phyloP scores from a whole-genome alignment of 2,888 invertebrate species.

The Portevinia maculata region DNA sequence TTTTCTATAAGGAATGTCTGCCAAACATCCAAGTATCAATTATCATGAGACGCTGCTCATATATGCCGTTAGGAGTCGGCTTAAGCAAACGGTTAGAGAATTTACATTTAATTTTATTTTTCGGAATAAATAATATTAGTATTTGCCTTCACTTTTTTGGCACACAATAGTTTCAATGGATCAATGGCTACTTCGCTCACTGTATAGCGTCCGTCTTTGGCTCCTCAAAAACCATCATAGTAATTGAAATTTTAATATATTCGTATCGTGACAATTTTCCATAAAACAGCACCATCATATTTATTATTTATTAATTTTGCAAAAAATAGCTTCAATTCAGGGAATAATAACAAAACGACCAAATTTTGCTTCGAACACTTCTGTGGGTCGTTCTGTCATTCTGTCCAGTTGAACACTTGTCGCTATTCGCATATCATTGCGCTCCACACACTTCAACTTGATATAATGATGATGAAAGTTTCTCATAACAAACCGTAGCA shows the following conservation, averaged over 20 bases:
- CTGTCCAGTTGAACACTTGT: conserved; percentile 41
- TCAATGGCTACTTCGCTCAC: not conserved
- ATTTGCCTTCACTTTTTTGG: not conserved
- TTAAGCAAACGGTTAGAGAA: too few relatives aligned
- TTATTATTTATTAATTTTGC: conserved; percentile 32
- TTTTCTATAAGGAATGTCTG: too few relatives aligned
- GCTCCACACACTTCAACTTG: conserved; percentile 28
- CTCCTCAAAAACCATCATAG: not conserved
- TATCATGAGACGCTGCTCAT: too few relatives aligned
- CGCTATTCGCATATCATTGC: conserved; percentile 49
- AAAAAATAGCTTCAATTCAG: conserved; percentile 31
- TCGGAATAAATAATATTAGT: not conserved
- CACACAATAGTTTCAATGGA: not conserved
- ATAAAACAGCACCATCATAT: conserved; percentile 37
- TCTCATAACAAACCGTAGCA: conserved; percentile 58
- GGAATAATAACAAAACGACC: conserved; percentile 15
- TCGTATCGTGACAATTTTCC: conserved; percentile 63
- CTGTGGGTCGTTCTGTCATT: conserved; percentile 27
- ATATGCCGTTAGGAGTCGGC: too few relatives aligned
- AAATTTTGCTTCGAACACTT: conserved; percentile 34
- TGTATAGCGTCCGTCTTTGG: not conserved
- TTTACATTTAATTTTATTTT: too few relatives aligned
- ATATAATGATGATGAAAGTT: conserved; percentile 62
- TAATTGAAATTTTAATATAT: conserved; percentile 31
- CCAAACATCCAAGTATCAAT: too few relatives aligned